Evolutionary conservation across 2,113 vertebrate genomes (phyloP).

Genomic region (Lagopus leucura): DNA sequence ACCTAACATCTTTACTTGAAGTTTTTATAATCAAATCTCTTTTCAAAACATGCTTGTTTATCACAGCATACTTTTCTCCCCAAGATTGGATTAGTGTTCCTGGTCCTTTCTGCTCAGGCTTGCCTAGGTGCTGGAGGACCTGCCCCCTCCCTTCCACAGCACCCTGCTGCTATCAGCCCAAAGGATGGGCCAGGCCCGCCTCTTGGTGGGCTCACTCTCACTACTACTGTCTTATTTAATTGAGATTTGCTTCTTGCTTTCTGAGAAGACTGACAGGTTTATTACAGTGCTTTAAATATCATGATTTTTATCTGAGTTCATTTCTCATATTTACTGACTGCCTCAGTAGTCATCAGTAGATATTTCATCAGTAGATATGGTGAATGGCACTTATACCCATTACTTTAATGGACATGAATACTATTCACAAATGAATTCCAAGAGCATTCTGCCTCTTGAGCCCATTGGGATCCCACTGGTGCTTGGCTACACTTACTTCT

Average conservation of each 20-base stretch:
- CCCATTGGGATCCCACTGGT: neutral
- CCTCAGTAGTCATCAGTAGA: neutral
- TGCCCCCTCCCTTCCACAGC: neutral
- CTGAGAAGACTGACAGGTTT: conserved; percentile 22
- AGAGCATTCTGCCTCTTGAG: neutral
- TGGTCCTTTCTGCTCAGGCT: neutral
- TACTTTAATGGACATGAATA: neutral
- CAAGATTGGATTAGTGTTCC: neutral
- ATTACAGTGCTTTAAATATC: neutral
- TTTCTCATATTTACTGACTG: neutral
- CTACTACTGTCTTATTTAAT: neutral
- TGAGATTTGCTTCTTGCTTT: neutral
- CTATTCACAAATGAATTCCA: neutral
- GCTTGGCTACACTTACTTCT: neutral
- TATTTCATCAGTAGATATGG: neutral
- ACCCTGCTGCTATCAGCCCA: neutral
- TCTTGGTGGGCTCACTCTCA: neutral
- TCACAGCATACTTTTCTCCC: neutral
- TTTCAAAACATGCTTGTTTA: neutral
- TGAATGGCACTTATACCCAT: neutral
- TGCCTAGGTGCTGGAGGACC: neutral
- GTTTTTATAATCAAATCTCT: neutral
- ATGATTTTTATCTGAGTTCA: neutral
- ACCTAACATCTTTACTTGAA: neutral
- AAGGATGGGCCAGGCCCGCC: neutral